phyloP scores from a whole-genome alignment of 2,888 invertebrate genomes.

The Amphipyra berbera region DNA sequence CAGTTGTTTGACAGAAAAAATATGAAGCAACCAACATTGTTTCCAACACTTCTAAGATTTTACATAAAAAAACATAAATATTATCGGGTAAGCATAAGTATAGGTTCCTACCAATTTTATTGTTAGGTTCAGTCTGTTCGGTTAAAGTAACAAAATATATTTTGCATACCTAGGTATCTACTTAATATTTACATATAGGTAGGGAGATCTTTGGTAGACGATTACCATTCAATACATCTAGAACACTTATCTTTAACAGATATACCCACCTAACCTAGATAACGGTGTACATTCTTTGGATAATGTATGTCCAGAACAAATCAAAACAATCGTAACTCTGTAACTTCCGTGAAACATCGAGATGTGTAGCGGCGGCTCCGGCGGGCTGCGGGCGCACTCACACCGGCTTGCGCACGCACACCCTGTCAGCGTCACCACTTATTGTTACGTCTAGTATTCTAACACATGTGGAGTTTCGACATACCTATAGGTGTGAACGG shows the following conservation, averaged over 20 bases:
- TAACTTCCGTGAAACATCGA: constrained; percentile 61
- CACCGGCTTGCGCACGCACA: constrained; percentile 56
- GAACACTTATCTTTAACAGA: too few species aligned
- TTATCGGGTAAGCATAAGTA: constrained; percentile 13
- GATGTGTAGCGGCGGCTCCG: constrained; percentile 32
- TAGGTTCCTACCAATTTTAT: too few species aligned
- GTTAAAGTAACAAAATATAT: neutral
- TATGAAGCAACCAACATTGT: constrained; percentile 54
- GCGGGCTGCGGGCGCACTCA: constrained; percentile 35
- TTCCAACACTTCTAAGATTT: constrained; percentile 66
- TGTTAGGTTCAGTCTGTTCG: neutral
- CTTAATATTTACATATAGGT: too few species aligned
- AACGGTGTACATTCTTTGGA: constrained; percentile 45
- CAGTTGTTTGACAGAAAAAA: constrained; percentile 71
- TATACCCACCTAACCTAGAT: constrained; percentile 13
- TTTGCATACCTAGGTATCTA: too few species aligned
- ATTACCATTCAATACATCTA: too few species aligned
- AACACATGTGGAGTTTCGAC: constrained; percentile 77
- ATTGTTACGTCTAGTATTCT: constrained; percentile 74
- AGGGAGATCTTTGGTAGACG: too few species aligned
- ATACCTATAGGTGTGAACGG: constrained; percentile 84
- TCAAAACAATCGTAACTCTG: constrained; percentile 61
- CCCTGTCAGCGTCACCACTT: constrained; percentile 64
- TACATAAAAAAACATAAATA: too few species aligned
- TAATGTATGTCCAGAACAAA: constrained; percentile 64